A percentile compares a stretch with the other conserved stretches of the same genome.
phyloP scores from a whole-genome alignment of 2,888 invertebrate genomes.

The Latheticus oryzae region DNA sequence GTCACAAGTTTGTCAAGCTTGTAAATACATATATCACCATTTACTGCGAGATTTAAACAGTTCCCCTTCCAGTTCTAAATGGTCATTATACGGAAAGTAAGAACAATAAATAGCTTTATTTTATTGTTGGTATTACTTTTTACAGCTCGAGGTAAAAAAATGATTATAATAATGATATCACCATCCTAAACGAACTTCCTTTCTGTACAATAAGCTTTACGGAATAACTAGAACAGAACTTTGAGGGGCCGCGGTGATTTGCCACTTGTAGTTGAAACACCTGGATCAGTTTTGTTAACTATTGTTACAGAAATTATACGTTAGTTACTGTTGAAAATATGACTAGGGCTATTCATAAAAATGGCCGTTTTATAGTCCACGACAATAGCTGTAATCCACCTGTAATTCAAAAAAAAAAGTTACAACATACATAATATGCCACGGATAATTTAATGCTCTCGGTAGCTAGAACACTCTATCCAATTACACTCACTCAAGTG shows the following conservation, averaged over 20 bases:
- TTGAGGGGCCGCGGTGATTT: conserved; percentile 28
- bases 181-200: conserved; percentile 27
- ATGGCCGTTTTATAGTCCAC: conserved; percentile 17
- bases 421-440: conserved; percentile 17
- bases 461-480: conserved; percentile 13
- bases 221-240: conserved; percentile 1
- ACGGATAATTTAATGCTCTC: conserved; percentile 16
- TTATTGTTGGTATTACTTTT: no score
- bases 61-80: conserved; percentile 32
- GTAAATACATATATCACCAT: conserved; percentile 54
- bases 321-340: conserved; percentile 31
- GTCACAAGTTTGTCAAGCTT: conserved; percentile 62
- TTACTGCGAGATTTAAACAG: conserved; percentile 39
- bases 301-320: conserved; percentile 40
- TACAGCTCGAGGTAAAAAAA: neutral
- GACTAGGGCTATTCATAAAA: conserved; percentile 26
- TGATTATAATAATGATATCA: conserved; percentile 18
- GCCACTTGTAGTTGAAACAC: conserved; percentile 33
- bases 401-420: conserved; percentile 27
- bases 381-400: conserved; percentile 31
- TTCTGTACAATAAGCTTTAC: conserved; percentile 22
- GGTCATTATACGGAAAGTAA: conserved; percentile 39
- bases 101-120: conserved; percentile 18
- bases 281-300: conserved; percentile 39
- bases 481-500: conserved; percentile 22